A percentile compares a stretch with the other conserved stretches of the same genome.
Evolutionary conservation across 2,113 vertebrate genomes (phyloP).

Genomic region (Acrocephalus arundinaceus): DNA sequence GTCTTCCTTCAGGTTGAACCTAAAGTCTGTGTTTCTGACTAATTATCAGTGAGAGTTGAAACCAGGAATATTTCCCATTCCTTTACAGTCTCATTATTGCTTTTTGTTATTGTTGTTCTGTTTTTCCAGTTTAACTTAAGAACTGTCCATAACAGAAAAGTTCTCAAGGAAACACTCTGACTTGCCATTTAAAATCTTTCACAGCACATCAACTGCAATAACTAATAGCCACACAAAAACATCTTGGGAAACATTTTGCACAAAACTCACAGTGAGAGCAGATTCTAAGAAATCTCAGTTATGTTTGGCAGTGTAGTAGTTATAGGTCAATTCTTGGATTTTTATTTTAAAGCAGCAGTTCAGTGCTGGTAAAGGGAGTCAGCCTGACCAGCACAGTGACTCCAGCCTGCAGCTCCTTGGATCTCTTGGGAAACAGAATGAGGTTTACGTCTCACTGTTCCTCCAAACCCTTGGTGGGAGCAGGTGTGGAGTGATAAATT

Average conservation of each 20-base stretch:
- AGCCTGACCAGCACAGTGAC: background rate
- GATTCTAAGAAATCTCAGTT: constrained; percentile 18
- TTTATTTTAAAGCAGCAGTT: background rate
- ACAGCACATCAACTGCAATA: background rate
- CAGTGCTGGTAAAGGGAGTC: background rate
- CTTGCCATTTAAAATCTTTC: background rate
- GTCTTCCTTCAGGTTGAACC: background rate
- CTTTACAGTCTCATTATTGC: background rate
- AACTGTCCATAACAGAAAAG: background rate
- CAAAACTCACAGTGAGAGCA: background rate
- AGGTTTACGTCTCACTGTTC: background rate
- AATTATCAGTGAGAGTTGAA: background rate
- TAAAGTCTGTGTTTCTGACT: background rate
- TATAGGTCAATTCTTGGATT: background rate
- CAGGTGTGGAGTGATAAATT: background rate
- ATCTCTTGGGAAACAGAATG: background rate
- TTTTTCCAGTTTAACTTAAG: background rate
- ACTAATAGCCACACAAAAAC: background rate
- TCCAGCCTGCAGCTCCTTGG: background rate
- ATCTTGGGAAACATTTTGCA: background rate
- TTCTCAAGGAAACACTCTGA: background rate
- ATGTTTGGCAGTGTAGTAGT: background rate
- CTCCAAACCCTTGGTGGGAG: background rate
- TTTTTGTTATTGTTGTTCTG: background rate
- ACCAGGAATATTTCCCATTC: background rate